Percentiles rank a stretch among this genome's conserved stretches.
Evolutionary conservation across 2,113 vertebrate species (phyloP).

Genomic region (Plecotus auritus): DNA sequence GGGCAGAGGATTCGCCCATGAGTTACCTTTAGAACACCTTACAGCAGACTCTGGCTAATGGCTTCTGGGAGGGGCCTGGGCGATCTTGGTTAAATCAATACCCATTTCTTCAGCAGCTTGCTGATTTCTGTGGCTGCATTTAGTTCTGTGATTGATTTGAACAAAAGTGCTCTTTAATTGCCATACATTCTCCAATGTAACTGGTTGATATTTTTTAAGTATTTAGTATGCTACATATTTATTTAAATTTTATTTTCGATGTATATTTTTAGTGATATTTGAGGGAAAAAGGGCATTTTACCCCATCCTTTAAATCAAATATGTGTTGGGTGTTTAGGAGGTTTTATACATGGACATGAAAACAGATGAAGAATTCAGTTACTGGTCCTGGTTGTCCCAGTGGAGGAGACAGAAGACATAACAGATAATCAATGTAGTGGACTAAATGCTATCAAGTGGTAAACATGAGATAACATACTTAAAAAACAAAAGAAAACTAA

Average conservation of each 20-base stretch:
- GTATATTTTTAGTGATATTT: neutral
- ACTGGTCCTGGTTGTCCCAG: neutral
- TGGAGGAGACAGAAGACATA: neutral
- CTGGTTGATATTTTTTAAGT: neutral
- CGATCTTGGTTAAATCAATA: neutral
- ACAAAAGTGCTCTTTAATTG: neutral
- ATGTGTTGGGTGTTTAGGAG: neutral
- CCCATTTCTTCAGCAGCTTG: neutral
- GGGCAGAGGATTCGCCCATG: neutral
- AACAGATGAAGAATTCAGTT: neutral
- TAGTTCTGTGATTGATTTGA: neutral
- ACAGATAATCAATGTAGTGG: neutral
- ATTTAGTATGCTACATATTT: neutral
- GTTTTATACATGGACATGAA: neutral
- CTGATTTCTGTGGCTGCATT: neutral
- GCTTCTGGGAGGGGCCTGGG: neutral
- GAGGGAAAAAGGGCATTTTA: neutral
- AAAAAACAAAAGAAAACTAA: neutral
- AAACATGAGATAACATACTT: neutral
- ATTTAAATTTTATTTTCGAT: neutral
- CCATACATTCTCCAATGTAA: neutral
- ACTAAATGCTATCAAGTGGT: neutral
- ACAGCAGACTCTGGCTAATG: neutral
- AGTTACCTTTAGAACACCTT: neutral
- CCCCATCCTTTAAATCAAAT: neutral